A percentile compares a stretch with the other conserved stretches of the same genome.
phyloP scores from a whole-genome alignment of 1,140 invertebrate species.

The Galleria mellonella region DNA sequence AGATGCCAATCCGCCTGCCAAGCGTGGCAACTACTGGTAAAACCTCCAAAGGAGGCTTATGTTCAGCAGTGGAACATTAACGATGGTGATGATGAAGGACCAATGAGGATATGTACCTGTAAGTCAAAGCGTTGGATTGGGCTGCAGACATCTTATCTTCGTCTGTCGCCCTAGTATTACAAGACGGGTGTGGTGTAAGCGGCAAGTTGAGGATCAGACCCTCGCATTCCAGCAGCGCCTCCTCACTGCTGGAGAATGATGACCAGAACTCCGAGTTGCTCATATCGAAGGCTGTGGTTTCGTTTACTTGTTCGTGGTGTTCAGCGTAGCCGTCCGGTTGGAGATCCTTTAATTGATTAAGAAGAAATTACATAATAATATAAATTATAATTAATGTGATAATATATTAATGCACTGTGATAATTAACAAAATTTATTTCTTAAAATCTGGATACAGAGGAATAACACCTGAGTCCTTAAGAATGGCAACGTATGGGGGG shows the following conservation, averaged over 20 bases:
- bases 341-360: conserved; percentile 61
- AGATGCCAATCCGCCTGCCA: too few species aligned
- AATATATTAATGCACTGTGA: too few species aligned
- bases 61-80: too few species aligned
- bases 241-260: conserved; percentile 84
- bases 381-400: too few species aligned
- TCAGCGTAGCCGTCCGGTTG: conserved; percentile 79
- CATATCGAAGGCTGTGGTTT: conserved; percentile 78
- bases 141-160: conserved; percentile 67
- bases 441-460: too few species aligned
- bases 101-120: conserved; percentile 64
- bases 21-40: too few species aligned
- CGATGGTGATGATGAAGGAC: too few species aligned
- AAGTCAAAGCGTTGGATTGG: conserved; percentile 78
- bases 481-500: too few species aligned
- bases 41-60: too few species aligned
- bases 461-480: too few species aligned
- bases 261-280: conserved; percentile 87
- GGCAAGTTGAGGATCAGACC: conserved; percentile 84
- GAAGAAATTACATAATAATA: conserved; percentile 6
- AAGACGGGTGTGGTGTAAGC: conserved; percentile 77
- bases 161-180: conserved; percentile 53
- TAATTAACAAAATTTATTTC: too few species aligned
- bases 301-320: conserved; percentile 76
- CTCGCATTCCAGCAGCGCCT: conserved; percentile 82